A percentile compares a stretch with the other conserved stretches of the same genome.
Evolutionary conservation across 2,113 vertebrate genomes (phyloP).

Genomic region (Cyrtonyx montezumae): DNA sequence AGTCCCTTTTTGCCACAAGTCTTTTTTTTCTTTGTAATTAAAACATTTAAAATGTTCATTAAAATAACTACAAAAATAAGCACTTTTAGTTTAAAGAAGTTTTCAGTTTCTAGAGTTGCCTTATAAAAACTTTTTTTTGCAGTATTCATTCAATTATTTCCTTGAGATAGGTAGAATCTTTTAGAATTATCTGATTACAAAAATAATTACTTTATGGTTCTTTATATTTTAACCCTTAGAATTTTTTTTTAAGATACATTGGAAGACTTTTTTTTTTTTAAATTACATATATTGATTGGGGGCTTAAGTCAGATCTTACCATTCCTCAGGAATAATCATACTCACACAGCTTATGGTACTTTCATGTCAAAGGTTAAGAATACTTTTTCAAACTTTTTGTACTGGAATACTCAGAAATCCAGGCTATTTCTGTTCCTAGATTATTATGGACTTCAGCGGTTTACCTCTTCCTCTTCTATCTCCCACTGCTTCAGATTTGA

Average conservation of each 20-base stretch:
- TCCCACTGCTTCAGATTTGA: background rate
- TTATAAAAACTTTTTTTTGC: background rate
- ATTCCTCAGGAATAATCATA: background rate
- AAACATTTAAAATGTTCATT: background rate
- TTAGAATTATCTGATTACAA: background rate
- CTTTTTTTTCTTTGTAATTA: background rate
- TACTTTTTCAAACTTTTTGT: background rate
- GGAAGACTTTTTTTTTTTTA: background rate
- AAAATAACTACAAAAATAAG: background rate
- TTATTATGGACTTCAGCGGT: background rate
- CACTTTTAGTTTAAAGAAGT: background rate
- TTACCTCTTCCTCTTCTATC: background rate
- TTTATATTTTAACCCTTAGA: background rate
- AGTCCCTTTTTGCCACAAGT: slow-evolving; percentile 85
- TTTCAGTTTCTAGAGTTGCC: background rate
- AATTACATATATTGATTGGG: background rate
- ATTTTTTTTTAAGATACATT: background rate
- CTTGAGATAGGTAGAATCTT: background rate
- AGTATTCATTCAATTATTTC: background rate
- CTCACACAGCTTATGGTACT: background rate
- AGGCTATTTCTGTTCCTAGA: background rate
- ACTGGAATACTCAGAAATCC: background rate
- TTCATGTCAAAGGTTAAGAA: background rate
- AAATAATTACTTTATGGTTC: background rate
- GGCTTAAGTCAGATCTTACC: background rate